These are phyloP conservation scores for Gymnogyps californianus DNA, from an alignment of 2,113 vertebrate genomes.

Conservation along the genomic window DNA sequence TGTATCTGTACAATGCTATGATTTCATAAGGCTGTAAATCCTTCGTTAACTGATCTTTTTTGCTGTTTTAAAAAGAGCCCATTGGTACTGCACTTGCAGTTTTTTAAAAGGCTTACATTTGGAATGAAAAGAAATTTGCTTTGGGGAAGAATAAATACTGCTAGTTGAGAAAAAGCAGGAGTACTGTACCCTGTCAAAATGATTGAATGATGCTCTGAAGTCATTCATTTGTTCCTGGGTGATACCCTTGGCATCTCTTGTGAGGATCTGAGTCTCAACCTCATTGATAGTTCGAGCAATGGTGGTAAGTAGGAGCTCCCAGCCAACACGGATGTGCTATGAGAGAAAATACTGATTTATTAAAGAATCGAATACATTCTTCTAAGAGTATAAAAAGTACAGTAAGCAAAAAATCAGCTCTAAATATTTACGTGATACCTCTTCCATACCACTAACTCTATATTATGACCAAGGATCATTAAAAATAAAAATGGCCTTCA, in stretches of 20 bases:
- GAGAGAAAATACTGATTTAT: background rate
- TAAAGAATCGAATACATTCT: background rate
- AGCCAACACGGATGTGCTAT: constrained; percentile 95
- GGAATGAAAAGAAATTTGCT: background rate
- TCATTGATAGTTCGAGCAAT: constrained; percentile 97
- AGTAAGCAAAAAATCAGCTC: background rate
- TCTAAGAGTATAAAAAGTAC: background rate
- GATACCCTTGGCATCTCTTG: constrained; percentile 96
- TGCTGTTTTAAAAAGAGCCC: background rate
- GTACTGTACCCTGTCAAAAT: constrained; percentile 92
- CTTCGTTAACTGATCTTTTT: background rate
- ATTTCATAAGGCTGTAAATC: background rate
- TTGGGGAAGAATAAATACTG: background rate
- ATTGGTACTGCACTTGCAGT: background rate
- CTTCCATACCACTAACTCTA: background rate
- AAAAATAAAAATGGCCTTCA: background rate
- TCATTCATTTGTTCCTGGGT: constrained; percentile 98
- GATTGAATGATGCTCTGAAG: constrained; percentile 97
- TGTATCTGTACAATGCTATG: background rate
- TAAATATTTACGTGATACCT: background rate
- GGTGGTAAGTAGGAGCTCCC: constrained; percentile 95
- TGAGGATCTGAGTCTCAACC: constrained; percentile 97
- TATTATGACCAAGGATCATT: background rate
- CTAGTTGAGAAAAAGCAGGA: constrained; percentile 9
- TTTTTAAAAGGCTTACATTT: background rate